A percentile compares a stretch with the other conserved stretches of the same genome.
Evolutionary conservation across 2,797 vertebrate species (phyloP).

Genomic region (Crocodylus rhombifer): DNA sequence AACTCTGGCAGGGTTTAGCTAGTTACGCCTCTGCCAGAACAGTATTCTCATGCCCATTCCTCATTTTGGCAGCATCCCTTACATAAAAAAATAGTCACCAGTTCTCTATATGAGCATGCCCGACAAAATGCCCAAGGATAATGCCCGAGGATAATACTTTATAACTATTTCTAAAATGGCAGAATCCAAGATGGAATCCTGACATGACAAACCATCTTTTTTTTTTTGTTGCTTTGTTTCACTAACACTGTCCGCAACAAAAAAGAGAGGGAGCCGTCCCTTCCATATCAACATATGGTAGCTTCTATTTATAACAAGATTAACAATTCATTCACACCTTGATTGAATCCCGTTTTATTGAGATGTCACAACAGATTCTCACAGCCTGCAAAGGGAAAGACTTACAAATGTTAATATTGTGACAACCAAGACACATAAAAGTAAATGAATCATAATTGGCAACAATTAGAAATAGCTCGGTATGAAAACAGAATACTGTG

Average conservation of each 20-base stretch:
- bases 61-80: neutral
- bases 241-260: constrained; percentile 69
- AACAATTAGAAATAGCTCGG: constrained; percentile 81
- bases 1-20: too few species aligned
- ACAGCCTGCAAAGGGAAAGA: constrained; percentile 78
- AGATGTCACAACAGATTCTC: constrained; percentile 84
- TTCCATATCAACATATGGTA: constrained; percentile 79
- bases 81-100: neutral
- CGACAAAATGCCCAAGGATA: neutral
- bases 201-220: constrained; percentile 46
- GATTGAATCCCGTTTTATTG: constrained; percentile 83
- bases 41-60: neutral
- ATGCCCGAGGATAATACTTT: neutral
- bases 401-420: constrained; percentile 83
- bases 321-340: constrained; percentile 85
- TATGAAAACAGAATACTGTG: constrained; percentile 76
- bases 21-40: neutral
- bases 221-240: constrained; percentile 71
- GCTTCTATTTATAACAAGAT: constrained; percentile 83
- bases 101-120: neutral
- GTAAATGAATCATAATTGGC: constrained; percentile 83
- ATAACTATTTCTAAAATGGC: neutral
- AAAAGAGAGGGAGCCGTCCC: constrained; percentile 54
- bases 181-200: neutral
- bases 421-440: constrained; percentile 82